Conservation (phyloP, 2,797 vertebrate species). For the Oreortyx pictus region DNA sequence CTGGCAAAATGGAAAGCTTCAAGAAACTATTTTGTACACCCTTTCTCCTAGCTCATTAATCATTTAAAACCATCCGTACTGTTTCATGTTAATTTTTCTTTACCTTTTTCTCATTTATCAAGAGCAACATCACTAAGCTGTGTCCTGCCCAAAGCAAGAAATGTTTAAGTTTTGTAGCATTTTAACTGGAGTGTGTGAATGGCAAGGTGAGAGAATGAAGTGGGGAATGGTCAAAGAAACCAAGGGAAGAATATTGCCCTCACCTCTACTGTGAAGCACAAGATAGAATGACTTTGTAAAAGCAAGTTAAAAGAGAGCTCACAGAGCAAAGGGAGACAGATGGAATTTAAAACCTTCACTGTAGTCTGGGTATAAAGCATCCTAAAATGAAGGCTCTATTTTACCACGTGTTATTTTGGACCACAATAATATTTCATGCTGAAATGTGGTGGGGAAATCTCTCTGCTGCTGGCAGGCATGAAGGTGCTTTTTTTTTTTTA, state of each 20-base stretch:
- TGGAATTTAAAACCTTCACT: background rate
- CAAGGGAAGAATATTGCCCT: background rate
- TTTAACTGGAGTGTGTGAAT: background rate
- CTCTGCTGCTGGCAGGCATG: background rate
- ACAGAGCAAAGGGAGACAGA: background rate
- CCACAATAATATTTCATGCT: fast-evolving
- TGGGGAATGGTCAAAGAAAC: background rate
- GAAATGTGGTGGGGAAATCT: background rate
- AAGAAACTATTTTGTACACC: background rate
- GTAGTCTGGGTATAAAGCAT: background rate
- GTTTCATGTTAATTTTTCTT: background rate
- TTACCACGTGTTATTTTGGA: background rate
- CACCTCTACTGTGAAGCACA: fast-evolving
- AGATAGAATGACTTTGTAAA: fast-evolving
- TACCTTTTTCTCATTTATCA: background rate
- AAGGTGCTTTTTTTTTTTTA: background rate
- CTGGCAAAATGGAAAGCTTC: background rate
- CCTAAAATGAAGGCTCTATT: background rate
- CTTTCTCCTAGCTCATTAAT: background rate
- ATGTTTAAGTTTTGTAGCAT: background rate
- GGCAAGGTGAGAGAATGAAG: background rate
- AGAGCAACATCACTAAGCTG: background rate
- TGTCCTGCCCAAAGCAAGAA: background rate
- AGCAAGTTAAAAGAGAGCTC: background rate
- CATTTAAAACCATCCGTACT: background rate